Conservation (phyloP, 2,888 invertebrate species). For the Agonopterix heracliana region DNA sequence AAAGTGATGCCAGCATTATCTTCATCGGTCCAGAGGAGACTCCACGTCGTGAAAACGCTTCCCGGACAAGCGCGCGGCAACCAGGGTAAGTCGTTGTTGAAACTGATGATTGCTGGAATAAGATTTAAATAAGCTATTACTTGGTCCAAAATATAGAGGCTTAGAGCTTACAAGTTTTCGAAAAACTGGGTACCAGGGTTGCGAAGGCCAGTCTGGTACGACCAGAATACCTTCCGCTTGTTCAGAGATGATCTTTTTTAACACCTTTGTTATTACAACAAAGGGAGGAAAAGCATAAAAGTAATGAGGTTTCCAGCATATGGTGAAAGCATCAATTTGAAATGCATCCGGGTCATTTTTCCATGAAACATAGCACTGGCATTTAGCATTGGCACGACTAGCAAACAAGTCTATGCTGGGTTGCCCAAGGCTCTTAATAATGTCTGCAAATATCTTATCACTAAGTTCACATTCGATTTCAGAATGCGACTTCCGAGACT, state of each 20-base stretch:
- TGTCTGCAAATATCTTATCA: not conserved
- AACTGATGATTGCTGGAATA: slow-evolving; percentile 15
- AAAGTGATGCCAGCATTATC: slow-evolving; percentile 5
- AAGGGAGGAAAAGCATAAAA: slow-evolving; percentile 8
- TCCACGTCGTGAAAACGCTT: not conserved
- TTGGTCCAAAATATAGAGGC: slow-evolving; percentile 13
- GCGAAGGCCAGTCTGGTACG: slow-evolving; percentile 5
- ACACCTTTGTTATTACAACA: not conserved
- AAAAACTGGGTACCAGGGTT: slow-evolving; percentile 19
- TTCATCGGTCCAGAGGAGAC: slow-evolving; percentile 5
- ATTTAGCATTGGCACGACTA: not conserved
- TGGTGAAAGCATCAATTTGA: not conserved
- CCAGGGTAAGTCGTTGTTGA: slow-evolving; percentile 1
- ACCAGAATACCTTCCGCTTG: slow-evolving; percentile 18
- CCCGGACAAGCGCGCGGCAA: slow-evolving; percentile 7
- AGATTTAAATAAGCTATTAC: slow-evolving; percentile 8
- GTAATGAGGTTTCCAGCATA: not conserved
- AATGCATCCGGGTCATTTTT: not conserved
- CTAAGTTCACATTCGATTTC: not conserved
- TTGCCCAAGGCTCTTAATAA: not conserved
- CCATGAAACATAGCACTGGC: not conserved
- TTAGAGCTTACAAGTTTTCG: slow-evolving; percentile 10
- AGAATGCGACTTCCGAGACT: not conserved
- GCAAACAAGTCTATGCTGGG: slow-evolving; percentile 1
- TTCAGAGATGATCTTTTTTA: slow-evolving; percentile 11